These are phyloP conservation scores for Myopa tessellatipennis DNA, from an alignment of 2,888 invertebrate genomes.

Conservation along the genomic window DNA sequence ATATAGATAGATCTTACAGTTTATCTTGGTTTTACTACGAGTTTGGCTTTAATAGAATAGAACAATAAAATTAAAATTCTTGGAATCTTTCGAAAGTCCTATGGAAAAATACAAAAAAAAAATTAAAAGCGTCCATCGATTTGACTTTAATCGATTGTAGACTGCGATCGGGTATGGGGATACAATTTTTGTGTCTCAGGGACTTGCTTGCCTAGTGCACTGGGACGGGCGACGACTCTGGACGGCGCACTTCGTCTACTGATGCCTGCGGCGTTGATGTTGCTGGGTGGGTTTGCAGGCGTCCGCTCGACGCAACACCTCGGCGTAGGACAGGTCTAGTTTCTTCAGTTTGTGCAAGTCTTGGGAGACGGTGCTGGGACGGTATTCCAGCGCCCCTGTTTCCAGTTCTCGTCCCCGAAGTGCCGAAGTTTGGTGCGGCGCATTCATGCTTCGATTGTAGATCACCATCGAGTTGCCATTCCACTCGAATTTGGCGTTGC, in stretches of 20 bases:
- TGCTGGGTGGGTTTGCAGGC: conserved; percentile 60
- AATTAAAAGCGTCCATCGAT: not conserved
- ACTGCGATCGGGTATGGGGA: not conserved
- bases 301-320: conserved; percentile 78
- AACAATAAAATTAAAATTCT: not conserved
- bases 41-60: not conserved
- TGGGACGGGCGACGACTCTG: too few relatives aligned
- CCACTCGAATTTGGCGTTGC: conserved; percentile 69
- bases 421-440: conserved; percentile 54
- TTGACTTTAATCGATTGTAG: too few relatives aligned
- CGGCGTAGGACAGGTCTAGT: conserved; percentile 86
- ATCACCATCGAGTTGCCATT: conserved; percentile 80
- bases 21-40: not conserved
- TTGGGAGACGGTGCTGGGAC: conserved; percentile 81
- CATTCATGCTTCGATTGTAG: conserved; percentile 70
- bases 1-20: too few relatives aligned
- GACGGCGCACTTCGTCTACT: conserved; percentile 14
- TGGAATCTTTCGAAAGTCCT: not conserved
- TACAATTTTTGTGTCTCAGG: not conserved
- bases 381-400: conserved; percentile 68
- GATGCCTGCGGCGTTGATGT: conserved; percentile 50
- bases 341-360: conserved; percentile 84
- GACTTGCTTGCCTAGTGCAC: not conserved
- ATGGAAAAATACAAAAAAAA: not conserved
- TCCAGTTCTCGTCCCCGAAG: conserved; percentile 63